phyloP scores from a whole-genome alignment of 2,888 invertebrate genomes.

The Phytoseiulus persimilis region DNA sequence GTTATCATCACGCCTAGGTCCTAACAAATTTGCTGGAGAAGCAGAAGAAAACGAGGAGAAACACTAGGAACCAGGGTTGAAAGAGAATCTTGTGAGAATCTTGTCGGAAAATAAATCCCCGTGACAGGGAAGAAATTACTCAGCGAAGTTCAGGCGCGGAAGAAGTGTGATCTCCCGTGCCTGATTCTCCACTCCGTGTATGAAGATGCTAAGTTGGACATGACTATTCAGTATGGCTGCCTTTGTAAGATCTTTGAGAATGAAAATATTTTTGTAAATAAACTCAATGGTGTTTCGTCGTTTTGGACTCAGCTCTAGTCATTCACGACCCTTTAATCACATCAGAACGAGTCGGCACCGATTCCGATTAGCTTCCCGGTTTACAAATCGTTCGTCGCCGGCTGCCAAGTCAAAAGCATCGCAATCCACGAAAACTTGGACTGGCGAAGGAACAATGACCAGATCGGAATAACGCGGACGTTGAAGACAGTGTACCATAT shows the following conservation, averaged over 20 bases:
- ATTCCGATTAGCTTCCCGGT: neutral
- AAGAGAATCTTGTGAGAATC: neutral
- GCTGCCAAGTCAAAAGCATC: neutral
- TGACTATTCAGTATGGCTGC: neutral
- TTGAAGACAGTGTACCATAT: too few species aligned
- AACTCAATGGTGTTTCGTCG: neutral
- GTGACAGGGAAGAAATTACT: neutral
- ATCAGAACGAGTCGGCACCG: neutral
- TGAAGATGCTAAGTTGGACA: neutral
- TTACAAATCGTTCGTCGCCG: neutral
- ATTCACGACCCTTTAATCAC: too few species aligned
- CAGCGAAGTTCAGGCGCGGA: neutral
- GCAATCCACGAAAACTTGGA: too few species aligned
- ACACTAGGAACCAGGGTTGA: neutral
- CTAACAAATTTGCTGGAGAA: neutral
- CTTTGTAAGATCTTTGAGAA: neutral
- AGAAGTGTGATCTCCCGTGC: neutral
- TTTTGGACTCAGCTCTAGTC: neutral
- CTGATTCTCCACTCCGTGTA: neutral
- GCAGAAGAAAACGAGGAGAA: neutral
- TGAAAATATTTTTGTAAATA: neutral
- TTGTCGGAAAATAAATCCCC: neutral
- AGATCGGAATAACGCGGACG: too few species aligned
- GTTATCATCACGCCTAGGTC: neutral
- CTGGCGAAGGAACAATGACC: too few species aligned